A percentile compares a stretch with the other conserved stretches of the same genome.
These are phyloP conservation scores for Periophthalmus magnuspinnatus DNA, from an alignment of 2,797 vertebrate species.

Conservation along the genomic window DNA sequence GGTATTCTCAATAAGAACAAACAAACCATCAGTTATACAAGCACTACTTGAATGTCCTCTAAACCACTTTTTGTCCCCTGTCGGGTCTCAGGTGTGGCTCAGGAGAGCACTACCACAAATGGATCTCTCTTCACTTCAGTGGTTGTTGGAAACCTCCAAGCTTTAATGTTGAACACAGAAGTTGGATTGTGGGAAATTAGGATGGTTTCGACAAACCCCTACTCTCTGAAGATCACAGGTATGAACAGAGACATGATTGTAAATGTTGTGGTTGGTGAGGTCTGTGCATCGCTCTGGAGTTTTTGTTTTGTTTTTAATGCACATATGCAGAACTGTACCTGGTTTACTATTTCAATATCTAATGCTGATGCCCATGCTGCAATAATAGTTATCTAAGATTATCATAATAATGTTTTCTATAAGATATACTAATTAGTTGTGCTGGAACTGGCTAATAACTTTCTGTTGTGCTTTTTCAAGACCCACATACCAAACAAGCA, in stretches of 20 bases:
- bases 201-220: constrained; percentile 52
- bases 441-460: no score
- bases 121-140: constrained; percentile 8
- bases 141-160: constrained; percentile 69
- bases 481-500: no score
- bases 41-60: not conserved
- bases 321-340: no score
- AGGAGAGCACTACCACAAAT: not conserved
- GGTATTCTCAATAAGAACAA: no score
- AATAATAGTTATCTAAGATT: no score
- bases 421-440: no score
- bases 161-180: constrained; percentile 36
- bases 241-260: constrained; percentile 12
- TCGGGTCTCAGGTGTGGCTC: not conserved
- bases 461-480: no score
- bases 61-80: not conserved
- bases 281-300: no score
- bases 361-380: no score
- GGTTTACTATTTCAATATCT: no score
- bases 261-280: not conserved
- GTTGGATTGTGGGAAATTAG: constrained; percentile 66
- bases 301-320: no score
- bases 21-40: not conserved
- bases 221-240: constrained; percentile 77
- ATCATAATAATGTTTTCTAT: no score